Evolutionary conservation across 2,797 vertebrate genomes (phyloP).

Genomic region (Ficedula albicollis): DNA sequence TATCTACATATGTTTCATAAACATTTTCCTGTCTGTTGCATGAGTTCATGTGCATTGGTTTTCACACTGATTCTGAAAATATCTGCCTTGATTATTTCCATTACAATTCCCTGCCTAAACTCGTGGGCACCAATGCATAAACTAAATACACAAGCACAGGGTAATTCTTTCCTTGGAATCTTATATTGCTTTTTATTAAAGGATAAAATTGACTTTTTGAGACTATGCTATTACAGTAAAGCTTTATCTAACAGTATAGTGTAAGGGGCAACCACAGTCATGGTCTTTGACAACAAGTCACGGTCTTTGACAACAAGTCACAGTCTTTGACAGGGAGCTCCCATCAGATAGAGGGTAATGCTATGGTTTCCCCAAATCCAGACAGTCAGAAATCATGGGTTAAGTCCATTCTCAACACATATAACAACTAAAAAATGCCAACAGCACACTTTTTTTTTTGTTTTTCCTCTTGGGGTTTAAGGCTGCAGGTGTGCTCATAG

Average conservation of each 20-base stretch:
- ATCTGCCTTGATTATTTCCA: background rate
- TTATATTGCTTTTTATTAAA: background rate
- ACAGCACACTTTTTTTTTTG: background rate
- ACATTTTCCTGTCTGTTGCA: background rate
- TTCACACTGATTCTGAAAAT: slow-evolving; percentile 8
- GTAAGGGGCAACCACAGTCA: background rate
- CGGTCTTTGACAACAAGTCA: background rate
- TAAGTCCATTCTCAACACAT: background rate
- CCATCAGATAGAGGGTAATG: background rate
- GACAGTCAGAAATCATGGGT: background rate
- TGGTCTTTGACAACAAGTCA: no score
- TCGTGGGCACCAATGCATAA: background rate
- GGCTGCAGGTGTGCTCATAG: background rate
- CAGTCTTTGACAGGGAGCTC: background rate
- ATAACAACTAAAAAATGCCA: background rate
- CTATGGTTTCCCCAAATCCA: background rate
- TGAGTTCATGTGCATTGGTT: background rate
- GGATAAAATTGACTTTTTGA: background rate
- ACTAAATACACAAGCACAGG: background rate
- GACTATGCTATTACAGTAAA: background rate
- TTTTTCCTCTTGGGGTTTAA: background rate
- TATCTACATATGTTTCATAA: slow-evolving; percentile 12
- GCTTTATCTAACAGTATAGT: background rate
- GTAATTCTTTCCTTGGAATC: background rate
- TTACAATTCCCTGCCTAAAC: background rate